These are phyloP conservation scores for Lerista edwardsae DNA, from an alignment of 2,797 vertebrate species.

Conservation along the genomic window DNA sequence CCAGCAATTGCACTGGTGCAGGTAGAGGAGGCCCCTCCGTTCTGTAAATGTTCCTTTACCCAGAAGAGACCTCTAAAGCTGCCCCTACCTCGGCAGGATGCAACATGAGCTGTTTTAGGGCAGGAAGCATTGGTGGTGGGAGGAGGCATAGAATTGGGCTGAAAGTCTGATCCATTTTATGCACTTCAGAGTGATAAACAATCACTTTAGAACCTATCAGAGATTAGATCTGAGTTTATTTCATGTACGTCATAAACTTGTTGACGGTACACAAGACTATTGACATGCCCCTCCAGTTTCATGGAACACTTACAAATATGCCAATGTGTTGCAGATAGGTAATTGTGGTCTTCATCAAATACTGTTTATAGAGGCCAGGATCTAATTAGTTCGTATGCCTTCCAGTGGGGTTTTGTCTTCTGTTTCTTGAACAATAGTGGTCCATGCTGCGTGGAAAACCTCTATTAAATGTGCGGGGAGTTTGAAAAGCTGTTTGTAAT, in stretches of 20 bases:
- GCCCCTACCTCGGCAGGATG: too few relatives aligned
- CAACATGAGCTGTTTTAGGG: too few relatives aligned
- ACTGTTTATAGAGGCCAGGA: conserved; percentile 3
- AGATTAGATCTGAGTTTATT: conserved; percentile 38
- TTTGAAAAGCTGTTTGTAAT: neutral
- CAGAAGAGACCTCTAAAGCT: too few relatives aligned
- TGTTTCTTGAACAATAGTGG: neutral
- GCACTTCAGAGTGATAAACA: too few relatives aligned
- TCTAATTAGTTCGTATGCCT: neutral
- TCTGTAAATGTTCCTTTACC: too few relatives aligned
- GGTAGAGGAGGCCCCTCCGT: too few relatives aligned
- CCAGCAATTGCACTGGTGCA: too few relatives aligned
- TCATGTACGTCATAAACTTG: conserved; percentile 33
- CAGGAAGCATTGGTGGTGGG: too few relatives aligned
- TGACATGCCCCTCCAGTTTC: conserved; percentile 15
- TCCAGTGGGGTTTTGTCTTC: neutral
- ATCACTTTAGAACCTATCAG: neutral
- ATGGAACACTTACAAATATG: conserved; percentile 24
- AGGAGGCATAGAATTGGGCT: too few relatives aligned
- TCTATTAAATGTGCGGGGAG: neutral
- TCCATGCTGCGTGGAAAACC: too few relatives aligned
- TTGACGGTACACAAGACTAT: conserved; percentile 16
- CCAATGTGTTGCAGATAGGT: conserved; percentile 29
- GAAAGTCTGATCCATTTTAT: neutral
- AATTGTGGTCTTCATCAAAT: conserved; percentile 13